Evolutionary conservation across 2,888 invertebrate genomes (phyloP), one percentile per base, ranked within the genome.

Genomic region (Scelioninae gen. 1): DNA sequence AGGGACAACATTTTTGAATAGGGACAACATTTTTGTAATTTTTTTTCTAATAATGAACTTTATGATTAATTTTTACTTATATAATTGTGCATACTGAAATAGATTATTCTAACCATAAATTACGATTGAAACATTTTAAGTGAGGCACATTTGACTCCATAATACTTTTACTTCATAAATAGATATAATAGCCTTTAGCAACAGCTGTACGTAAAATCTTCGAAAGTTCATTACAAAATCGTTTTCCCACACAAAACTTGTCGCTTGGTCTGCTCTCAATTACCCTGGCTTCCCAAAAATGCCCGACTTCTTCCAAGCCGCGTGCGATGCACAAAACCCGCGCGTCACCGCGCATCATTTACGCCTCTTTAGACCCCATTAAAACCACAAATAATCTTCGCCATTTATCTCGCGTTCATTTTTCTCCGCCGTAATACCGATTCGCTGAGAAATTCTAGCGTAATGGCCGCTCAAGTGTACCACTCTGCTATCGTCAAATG

Each of bases 321-420:
- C 68, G 68, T 66, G 15, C 45, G 60, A 32, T 23, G 68, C 76
- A 76, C 68, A 76, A 76, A 76, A 68, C 45, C 53, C 53, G 53
- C 68, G 49, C 68, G 53, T 68, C 76, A 49, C 47, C n/a, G n/a
- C 68, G 60, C 68, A 76, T 68, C 66, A 68, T 76, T 76, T 76
- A 76, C 76, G 69, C 77, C 69, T 77, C 63, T 76, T 76, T 68
- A 76, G 63, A 69, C 45, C 69, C 62, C 63, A 77, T 77, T 77
- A 77, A 62, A 69, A 55, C 34, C 77, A 62, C 77, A 77, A 77
- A 69, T 77, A 77, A 77, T 63, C 69, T 49, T 34, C 38, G 16
- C 55, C 62, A 62, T 77, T 77, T 69, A 77, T 69, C 38, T 62
- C 55, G 77, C 55, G 47, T 55, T 77, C 63, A 77, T 77, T 69